phyloP scores from a whole-genome alignment of 2,113 vertebrate genomes.

The Promerops cafer region DNA sequence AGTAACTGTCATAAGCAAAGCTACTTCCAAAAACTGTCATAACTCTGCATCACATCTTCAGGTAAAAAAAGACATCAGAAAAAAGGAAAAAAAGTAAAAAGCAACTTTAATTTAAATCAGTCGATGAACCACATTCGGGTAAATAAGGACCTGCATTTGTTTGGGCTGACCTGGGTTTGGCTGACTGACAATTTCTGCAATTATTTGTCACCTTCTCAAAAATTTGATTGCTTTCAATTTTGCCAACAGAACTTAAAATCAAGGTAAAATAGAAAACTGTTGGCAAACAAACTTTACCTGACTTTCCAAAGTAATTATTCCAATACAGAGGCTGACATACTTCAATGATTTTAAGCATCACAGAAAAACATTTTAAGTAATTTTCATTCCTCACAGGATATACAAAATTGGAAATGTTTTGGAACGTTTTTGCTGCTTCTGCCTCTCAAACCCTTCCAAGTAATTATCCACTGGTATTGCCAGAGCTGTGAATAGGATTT shows the following conservation, averaged over 20 bases:
- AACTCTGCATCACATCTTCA: not conserved
- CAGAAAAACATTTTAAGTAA: not conserved
- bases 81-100: not conserved
- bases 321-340: not conserved
- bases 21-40: not conserved
- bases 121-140: not conserved
- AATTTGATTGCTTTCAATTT: not conserved
- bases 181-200: not conserved
- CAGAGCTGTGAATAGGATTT: not conserved
- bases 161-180: not conserved
- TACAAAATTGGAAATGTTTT: not conserved
- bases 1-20: not conserved
- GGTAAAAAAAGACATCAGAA: not conserved
- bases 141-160: not conserved
- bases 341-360: not conserved
- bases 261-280: not conserved
- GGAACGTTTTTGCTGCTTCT: not conserved
- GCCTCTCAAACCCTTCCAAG: not conserved
- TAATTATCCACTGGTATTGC: not conserved
- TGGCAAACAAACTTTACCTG: not conserved
- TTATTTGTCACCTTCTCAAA: not conserved
- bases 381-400: not conserved
- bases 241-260: not conserved
- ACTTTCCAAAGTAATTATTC: not conserved
- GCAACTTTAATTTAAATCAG: not conserved